Base-by-base conservation (phyloP, 2,888 invertebrate species). In the Pterostichus madidus region DNA sequence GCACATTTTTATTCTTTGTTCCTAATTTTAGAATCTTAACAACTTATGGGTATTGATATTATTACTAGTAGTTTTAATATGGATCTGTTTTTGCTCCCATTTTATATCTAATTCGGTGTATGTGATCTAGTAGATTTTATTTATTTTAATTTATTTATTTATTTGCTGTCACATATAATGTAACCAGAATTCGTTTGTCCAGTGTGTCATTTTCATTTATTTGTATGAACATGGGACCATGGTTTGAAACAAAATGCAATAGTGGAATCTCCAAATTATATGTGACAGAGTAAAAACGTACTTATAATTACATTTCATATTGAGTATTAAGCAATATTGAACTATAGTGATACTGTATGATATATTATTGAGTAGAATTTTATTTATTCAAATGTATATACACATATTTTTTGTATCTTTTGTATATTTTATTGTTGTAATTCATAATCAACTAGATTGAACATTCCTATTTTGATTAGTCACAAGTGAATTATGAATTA, bases 331-430 rank as follows among this genome's bases (percentile, higher is more conserved):
- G 81, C 81, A 81, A 81, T 81, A 81, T 81, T 39, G 46, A 81
- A 81, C 53, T 81, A 39, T 39, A 81, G 81, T 81, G 81, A 81
- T 81, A 75, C 64, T 46, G 31, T 73, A 52, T 79, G 49, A 59
- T 39, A 39, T 79, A 61, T 24, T 2, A 24, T 79, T 44, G 44
- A 15, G 59, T 53, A 81, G 71, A 71, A 46, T 83, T 77, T 83
- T 83, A 83, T 83, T 83, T 83, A 83, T 83, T 83, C 32, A 64
- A 77, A 81, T 81, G 75, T 81, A 81, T 59, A 81, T 81, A 81
- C 81, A 81, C 75, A 81, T 83, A 61, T 83, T 83, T 80, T 80
- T 52, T 83, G 64, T 83, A 64, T 77, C 75, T 83, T 77, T 80
- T 80, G 73, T 83, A 83, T 83, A 64, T 77, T 82, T 83, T 77